Evolutionary conservation across 2,797 vertebrate genomes (phyloP), one percentile per base, ranked within the genome.

Genomic region (Acanthurus leucopareius): DNA sequence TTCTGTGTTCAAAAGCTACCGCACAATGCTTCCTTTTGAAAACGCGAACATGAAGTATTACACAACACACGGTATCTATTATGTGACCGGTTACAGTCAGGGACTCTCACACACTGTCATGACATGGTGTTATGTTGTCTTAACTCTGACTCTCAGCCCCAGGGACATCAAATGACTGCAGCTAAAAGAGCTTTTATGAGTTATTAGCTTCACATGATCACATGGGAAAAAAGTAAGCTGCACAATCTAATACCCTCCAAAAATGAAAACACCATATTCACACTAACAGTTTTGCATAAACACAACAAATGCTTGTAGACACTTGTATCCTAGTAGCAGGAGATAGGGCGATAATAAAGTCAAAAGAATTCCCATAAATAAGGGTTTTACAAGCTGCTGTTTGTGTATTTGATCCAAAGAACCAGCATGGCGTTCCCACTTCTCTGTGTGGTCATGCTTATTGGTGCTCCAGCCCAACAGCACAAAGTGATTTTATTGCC

Each of bases 401-500:
- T 67, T 57, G 58, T 60, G 79, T 49, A 78, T 87, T 82, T 79
- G 80, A 88, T 88, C 85, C 83, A 72, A 76, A 66, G 64, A 52
- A 85, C 45, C 89, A 87, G 91, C 77, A 60, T 79, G 83, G 71
- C 3, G 51, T 73, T 87, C 62, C n/a, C 17, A 63, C 75, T 64
- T 42, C 52, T 83, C 77, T 88, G 88, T 89, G 87, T 89, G 90
- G 87, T 87, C 86, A 80, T 19, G 84, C 79, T 86, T 61, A 72
- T 42, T 85, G 84, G 58, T 6, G 51, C 60, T 66, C 17, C 38
- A 72, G 56, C 65, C 64, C 67, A 74, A 85, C 70, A 63, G 76
- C 78, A 76, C 77, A 88, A 87, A 89, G 77, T 66, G 58, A 88
- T 86, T 93, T 89, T 88, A 92, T 85, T 86, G 80, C 73, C 7